Percentiles rank a stretch among this genome's conserved stretches.
These are phyloP conservation scores for Callithrix jacchus DNA, from an alignment of 2,113 vertebrate genomes.

Conservation along the genomic window DNA sequence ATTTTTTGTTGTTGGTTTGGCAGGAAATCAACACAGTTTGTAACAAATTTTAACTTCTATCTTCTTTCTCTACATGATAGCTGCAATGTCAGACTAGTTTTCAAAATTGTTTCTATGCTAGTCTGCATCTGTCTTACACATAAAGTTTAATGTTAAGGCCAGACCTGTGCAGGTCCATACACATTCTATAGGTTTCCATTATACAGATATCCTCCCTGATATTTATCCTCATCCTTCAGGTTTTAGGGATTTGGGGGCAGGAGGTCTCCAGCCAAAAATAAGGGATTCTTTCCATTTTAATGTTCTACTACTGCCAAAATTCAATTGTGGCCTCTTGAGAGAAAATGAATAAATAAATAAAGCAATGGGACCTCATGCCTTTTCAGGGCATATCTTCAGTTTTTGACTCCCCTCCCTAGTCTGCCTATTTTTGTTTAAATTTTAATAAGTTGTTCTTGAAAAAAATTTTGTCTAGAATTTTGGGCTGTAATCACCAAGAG, in stretches of 20 bases:
- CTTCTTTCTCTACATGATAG: background rate
- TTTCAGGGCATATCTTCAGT: background rate
- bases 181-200: accelerated
- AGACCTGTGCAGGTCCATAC: background rate
- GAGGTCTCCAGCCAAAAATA: background rate
- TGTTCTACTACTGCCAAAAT: background rate
- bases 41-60: background rate
- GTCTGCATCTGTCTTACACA: background rate
- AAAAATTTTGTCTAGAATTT: background rate
- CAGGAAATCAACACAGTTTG: background rate
- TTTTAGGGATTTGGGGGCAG: background rate
- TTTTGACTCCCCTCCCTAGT: background rate
- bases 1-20: background rate
- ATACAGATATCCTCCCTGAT: background rate
- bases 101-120: background rate
- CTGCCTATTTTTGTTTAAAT: background rate
- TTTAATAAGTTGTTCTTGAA: background rate
- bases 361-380: accelerated
- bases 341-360: background rate
- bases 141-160: no score
- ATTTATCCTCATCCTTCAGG: background rate
- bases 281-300: background rate
- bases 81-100: background rate
- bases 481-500: background rate
- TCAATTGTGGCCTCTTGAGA: background rate